phyloP scores from a whole-genome alignment of 2,888 invertebrate species.

The Trichopria drosophilae region DNA sequence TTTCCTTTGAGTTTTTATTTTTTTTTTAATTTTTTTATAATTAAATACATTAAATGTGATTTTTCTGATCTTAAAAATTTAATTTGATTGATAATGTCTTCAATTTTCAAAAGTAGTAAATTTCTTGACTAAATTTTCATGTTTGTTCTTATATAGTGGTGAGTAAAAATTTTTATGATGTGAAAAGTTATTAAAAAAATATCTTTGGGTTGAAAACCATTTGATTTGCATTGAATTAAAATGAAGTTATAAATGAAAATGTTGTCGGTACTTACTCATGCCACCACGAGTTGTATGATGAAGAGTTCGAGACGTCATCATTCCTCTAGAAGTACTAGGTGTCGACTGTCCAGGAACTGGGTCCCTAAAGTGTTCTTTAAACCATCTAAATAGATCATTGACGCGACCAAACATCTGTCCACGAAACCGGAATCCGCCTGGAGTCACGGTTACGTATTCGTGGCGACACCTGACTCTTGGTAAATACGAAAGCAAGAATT shows the following conservation, averaged over 20 bases:
- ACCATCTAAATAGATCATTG: conserved; percentile 85
- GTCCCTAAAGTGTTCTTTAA: conserved; percentile 96
- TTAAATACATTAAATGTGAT: too few relatives aligned
- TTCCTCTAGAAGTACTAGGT: conserved; percentile 71
- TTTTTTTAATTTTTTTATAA: too few relatives aligned
- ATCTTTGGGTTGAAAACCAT: too few relatives aligned
- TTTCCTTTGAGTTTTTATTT: too few relatives aligned
- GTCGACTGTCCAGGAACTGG: conserved; percentile 75
- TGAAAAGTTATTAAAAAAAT: neutral
- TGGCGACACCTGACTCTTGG: conserved; percentile 83
- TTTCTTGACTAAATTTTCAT: too few relatives aligned
- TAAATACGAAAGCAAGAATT: conserved; percentile 91
- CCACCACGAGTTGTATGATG: conserved; percentile 62
- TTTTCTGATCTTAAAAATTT: too few relatives aligned
- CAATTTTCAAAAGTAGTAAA: too few relatives aligned
- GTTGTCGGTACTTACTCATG: conserved; percentile 35
- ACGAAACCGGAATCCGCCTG: conserved; percentile 91
- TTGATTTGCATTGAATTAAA: too few relatives aligned
- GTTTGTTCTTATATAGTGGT: too few relatives aligned
- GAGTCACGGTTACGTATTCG: conserved; percentile 88
- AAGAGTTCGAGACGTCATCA: conserved; percentile 63
- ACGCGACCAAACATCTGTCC: conserved; percentile 85
- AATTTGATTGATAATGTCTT: too few relatives aligned
- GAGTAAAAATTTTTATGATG: too few relatives aligned
- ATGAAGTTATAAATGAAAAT: neutral